phyloP scores from a whole-genome alignment of 2,888 invertebrate species.

The Brachycybe producta region DNA sequence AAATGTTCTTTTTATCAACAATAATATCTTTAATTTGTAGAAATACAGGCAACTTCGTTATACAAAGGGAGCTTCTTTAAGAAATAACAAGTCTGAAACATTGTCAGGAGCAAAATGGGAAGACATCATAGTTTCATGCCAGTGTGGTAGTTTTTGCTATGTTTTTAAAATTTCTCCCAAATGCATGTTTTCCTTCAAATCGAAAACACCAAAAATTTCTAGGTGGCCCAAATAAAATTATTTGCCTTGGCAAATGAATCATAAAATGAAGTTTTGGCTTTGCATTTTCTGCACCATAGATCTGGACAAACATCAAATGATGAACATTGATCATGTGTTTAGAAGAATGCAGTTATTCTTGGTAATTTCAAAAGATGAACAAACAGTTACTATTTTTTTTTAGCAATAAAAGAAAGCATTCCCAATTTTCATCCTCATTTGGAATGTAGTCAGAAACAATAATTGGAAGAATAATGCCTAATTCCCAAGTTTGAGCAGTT shows the following conservation, averaged over 20 bases:
- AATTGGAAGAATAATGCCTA: constrained; percentile 3
- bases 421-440: neutral
- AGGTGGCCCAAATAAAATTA: constrained; percentile 3
- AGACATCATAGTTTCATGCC: neutral
- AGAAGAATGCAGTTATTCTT: neutral
- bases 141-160: neutral
- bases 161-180: constrained; percentile 11
- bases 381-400: constrained; percentile 6
- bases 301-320: neutral
- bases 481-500: neutral
- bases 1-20: too few relatives aligned
- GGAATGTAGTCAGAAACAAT: neutral
- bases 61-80: too few relatives aligned
- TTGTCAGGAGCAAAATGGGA: too few relatives aligned
- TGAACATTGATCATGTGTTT: neutral
- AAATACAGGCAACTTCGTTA: too few relatives aligned
- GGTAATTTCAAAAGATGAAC: constrained; percentile 3
- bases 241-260: constrained; percentile 5
- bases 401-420: constrained; percentile 3
- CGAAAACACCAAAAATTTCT: constrained; percentile 10
- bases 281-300: neutral
- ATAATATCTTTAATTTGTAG: too few relatives aligned
- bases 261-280: constrained; percentile 8
- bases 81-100: too few relatives aligned
- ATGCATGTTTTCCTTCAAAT: constrained; percentile 9